These are phyloP conservation scores for Struthio camelus DNA, from an alignment of 2,113 vertebrate genomes.

Conservation along the genomic window DNA sequence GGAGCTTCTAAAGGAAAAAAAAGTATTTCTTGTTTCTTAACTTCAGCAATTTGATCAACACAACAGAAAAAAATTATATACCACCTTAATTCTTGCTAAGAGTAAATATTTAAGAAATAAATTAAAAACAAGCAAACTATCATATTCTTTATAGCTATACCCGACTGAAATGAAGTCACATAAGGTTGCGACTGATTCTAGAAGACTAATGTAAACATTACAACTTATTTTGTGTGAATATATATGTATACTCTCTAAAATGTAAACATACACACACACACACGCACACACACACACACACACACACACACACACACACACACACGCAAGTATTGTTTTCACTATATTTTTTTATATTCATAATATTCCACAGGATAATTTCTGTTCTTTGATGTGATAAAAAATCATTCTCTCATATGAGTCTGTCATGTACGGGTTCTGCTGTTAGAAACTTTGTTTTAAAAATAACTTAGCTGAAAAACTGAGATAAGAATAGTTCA, in stretches of 20 bases:
- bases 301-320: background rate
- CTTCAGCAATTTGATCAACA: background rate
- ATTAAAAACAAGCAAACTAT: background rate
- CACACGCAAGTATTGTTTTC: background rate
- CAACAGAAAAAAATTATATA: background rate
- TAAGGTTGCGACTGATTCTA: constrained; percentile 42
- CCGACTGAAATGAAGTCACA: constrained; percentile 42
- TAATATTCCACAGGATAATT: background rate
- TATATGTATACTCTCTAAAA: background rate
- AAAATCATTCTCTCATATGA: background rate
- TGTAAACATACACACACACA: background rate
- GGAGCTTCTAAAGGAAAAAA: background rate
- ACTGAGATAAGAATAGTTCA: background rate
- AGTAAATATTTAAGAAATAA: background rate
- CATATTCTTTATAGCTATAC: background rate
- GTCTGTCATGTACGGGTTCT: background rate
- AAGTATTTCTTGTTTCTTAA: background rate
- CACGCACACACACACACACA: background rate
- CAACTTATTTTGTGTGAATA: background rate
- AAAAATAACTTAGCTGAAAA: background rate
- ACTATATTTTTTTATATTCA: background rate
- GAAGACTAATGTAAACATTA: background rate
- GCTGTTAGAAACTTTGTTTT: background rate
- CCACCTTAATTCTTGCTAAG: background rate
- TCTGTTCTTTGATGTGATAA: background rate